Conservation (phyloP, 1,140 invertebrate species). For the Drosophila yakuba region DNA sequence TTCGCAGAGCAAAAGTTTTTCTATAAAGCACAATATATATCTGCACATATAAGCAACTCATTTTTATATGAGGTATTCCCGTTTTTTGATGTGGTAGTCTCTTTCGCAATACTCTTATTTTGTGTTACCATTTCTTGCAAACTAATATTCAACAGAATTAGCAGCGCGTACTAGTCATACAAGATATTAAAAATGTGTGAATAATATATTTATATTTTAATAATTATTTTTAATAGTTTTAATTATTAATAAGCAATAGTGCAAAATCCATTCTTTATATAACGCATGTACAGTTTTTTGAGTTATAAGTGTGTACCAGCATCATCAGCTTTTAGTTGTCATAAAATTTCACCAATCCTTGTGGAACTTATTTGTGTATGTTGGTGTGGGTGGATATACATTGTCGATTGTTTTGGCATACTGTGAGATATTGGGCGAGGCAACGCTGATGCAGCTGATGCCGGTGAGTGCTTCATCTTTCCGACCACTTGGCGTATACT, state of each 20-base stretch:
- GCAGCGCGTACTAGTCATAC: too few relatives aligned
- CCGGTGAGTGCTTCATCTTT: slow-evolving; percentile 18
- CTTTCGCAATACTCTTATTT: background rate
- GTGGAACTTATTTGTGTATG: slow-evolving; percentile 6
- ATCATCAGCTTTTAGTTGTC: background rate
- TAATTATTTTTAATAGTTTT: too few relatives aligned
- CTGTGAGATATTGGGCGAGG: slow-evolving; percentile 38
- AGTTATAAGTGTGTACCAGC: background rate
- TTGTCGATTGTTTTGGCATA: slow-evolving; percentile 56
- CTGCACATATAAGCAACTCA: slow-evolving; percentile 4
- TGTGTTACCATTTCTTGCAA: too few relatives aligned
- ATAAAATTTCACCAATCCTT: background rate
- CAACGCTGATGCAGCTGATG: slow-evolving; percentile 33
- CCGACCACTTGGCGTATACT: slow-evolving; percentile 46
- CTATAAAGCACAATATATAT: slow-evolving; percentile 38
- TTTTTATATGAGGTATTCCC: slow-evolving; percentile 8
- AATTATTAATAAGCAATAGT: too few relatives aligned
- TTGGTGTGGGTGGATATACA: slow-evolving; percentile 10
- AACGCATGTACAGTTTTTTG: too few relatives aligned
- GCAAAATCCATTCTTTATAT: too few relatives aligned
- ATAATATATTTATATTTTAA: too few relatives aligned
- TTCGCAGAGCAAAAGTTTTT: slow-evolving; percentile 29
- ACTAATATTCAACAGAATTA: too few relatives aligned
- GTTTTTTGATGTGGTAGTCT: background rate
- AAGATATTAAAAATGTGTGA: too few relatives aligned